Base-by-base conservation (phyloP, 2,113 vertebrate species). In the Tachysurus vachellii region DNA sequence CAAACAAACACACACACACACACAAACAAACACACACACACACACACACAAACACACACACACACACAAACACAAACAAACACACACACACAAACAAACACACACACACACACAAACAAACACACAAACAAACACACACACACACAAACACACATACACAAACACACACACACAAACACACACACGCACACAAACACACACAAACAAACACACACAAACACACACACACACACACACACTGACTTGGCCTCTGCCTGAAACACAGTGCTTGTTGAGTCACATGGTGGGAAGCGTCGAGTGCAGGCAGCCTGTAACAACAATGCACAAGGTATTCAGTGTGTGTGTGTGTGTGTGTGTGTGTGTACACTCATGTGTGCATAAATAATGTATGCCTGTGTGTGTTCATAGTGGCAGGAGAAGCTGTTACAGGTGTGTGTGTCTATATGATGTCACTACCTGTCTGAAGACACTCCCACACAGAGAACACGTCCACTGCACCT, bases 201-300 rank as follows among this genome's bases (percentile, higher is more conserved):
- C 83, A 75, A 21, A 76, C 93, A 36, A 1, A 36, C 36, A 36
- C 36, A 36, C 82, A 53, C 47, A 31, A n/a, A n/a, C 82, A 50
- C 44, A 31, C 31, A 70, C 44, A 80, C 31, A 61, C 61, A 57
- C 75, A 66, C 57, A 75, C 83, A 75, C 26, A 76, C 93, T 94
- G 83, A 96, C 95, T 93, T 92, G 62, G 95, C 94, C 86, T 92
- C 93, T 17, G 94, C 93, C 91, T 95, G 93, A 86, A 92, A 94
- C 71, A 95, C 93, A 62, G 93, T 91, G 28, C 50, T 90, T 87
- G 71, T 91, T 2, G 94, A 95, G 2, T 88, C 87, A 82, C 95
- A 95, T 0, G 92, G 83, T 26, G 93, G 93, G 31, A 53, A 91
- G 28, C 77, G 80, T 79, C 85, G 89, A 3, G 64, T 92, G 85